Base-by-base conservation (phyloP, 2,797 vertebrate species). In the Neopelma chrysocephalum region DNA sequence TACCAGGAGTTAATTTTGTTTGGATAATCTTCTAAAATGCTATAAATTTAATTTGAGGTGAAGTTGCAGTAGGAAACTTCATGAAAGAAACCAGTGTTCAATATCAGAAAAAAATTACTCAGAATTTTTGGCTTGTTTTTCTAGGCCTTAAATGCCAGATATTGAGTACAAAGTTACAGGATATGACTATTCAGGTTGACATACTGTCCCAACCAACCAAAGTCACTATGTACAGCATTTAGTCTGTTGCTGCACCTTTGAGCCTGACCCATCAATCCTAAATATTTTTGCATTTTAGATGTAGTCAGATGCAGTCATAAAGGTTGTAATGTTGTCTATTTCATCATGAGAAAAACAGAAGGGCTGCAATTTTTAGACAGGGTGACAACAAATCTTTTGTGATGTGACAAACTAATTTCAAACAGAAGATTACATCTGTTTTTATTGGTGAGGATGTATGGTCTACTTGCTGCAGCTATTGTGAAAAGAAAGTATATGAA, bases 171-270 rank as follows among this genome's bases (percentile, higher is more conserved):
- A 83, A 78, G 61, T 66, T 83, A 60, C 17, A 73, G n/a, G 60
- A 94, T 38, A 64, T 11, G 77, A 70, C 43, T 93, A 88, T 86
- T 82, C 36, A 82, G 91, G 70, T 2, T 97, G 94, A 90, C 95
- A 79, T 36, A 68, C 82, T 1, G 1, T 90, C 82, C 66, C 94
- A 94, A 90, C 66, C 73, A 87, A 88, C 87, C 69, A 81, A 88
- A 91, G 70, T 93, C 93, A 94, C 43, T 19, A 17, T 11, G 11
- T 42, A 76, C 51, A 90, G 51, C 82, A 60, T 95, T 91, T 89
- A 94, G 65, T 50, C 51, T 70, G 23, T 42, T 76, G 56, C 34
- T 86, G 84, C 58, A 62, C 36, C 61, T 84, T 90, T 77, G 70
- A 66, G 48, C 48, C 51, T 79, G 27, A 54, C 43, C 50, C 40